Evolutionary conservation across 2,113 vertebrate genomes (phyloP), one percentile per base, ranked within the genome.

Genomic region (Butastur rufipennis): DNA sequence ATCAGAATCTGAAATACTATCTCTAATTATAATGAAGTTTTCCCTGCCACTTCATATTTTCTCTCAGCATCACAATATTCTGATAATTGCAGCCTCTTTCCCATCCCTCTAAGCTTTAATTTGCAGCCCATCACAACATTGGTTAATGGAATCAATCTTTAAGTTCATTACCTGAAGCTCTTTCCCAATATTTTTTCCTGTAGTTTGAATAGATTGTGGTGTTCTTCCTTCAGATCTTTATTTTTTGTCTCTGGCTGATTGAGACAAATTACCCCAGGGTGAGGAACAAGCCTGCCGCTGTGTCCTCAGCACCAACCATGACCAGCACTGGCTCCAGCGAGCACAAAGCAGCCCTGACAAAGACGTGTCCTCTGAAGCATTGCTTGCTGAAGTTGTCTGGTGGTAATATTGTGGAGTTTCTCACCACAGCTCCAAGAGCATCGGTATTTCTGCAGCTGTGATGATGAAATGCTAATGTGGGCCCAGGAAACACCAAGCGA

Each of bases 101-200:
- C 58, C 43, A 45, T 77, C 87, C 74, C 71, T 96, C 91, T 5
- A 2, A 3, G 59, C 81, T 96, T 95, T 95, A 95, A 96, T 97
- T 97, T 94, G 89, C 88, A 94, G 95, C 93, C 93, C 91, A 93
- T 97, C 89, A 59, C 81, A 85, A 78, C 0, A 2, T 16, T 87
- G 90, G 72, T 93, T 93, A 91, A 81, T 56, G 85, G 80, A 96
- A 95, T 96, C 94, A 95, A 93, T 97, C 95, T 91, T 72, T 56
- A 93, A 97, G 96, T 96, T 97, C 95, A 85, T 94, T 95, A 93
- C 90, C 74, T 91, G 75, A 42, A 95, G 72, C 72, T 96, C 89
- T 93, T 96, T 95, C 70, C 93, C 77, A 25, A 93, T 93, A 94
- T 77, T 62, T 96, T 94, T 87, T 95, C 67, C 95, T 93, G 95